Evolutionary conservation across 2,797 vertebrate genomes (phyloP), one percentile per base, ranked within the genome.

Genomic region (Mustela erminea): DNA sequence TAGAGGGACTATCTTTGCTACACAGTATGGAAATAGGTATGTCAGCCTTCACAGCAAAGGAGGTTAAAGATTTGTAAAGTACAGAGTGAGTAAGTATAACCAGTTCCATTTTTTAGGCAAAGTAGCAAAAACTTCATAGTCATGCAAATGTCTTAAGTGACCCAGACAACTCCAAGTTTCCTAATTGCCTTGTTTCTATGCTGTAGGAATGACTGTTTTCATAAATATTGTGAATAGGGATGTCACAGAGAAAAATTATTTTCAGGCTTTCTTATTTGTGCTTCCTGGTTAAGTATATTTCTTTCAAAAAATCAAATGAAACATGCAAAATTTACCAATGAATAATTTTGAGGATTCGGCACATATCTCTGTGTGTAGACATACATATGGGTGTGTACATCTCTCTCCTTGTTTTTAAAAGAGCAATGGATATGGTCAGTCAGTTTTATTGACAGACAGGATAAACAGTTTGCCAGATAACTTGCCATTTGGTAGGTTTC

Each of bases 71-170:
- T 56, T 38, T 38, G 54, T 17, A 52, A 77, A 68, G 38, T 46
- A 54, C 52, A 38, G 62, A 14, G n/a, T 86, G 94, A 97, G 66
- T 77, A 83, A 88, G 43, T 56, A 17, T 66, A 64, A 46, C 70
- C 82, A 14, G 89, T 64, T 92, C 49, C 10, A n/a, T 75, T 74
- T 78, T 54, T 4, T 4, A 81, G 88, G 25, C 20, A 64, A 43
- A 54, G 60, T 60, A 43, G n/a, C 20, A 64, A 64, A 83, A 54
- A 52, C 41, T 32, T 41, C 77, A 68, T 5, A 5, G 64, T 32
- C 72, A 66, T 21, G n/a, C 43, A 29, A 32, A 72, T 49, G 15
- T 43, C 72, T 58, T n/a, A 54, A 66, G 60, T 49, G 35, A 72
- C 14, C 7, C 75, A 62, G 58, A 52, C 10, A 17, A 3, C 35